Evolutionary conservation across 1,140 invertebrate genomes (phyloP), one percentile per base, ranked within the genome.

Genomic region (Leptopilina boulardi): DNA sequence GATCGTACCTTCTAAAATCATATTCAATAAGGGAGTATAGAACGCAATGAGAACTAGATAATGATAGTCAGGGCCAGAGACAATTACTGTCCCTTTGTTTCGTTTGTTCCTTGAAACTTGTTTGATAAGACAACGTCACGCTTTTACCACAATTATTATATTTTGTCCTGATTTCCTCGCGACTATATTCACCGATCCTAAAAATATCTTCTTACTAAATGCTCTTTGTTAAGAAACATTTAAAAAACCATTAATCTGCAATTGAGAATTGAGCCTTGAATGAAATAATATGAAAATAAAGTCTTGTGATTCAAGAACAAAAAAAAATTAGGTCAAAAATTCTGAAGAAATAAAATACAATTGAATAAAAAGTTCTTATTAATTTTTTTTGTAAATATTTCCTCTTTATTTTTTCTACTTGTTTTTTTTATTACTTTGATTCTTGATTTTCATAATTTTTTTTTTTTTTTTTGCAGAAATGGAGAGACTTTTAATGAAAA

Each of bases 91-190:
- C 23, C 59, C 59, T 66, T 66, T 66, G 59, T 66, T 66, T 30
- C 23, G 59, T 66, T 66, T 66, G 59, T 66, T n/a, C 59, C 23
- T 66, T 66, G 59, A 66, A 66, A 66, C 59, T 66, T 8, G 59
- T 66, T 66, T n/a, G 26, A 66, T 66, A 66, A 66, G 23, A 66
- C 26, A 11, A 66, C 26, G 23, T 66, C 26, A 66, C 11, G 23
- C 59, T 66, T 38, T 66, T 66, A 30, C 59, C 59, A 30, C 23
- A 66, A 66, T 66, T 51, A 51, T 51, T n/a, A 51, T 51, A 51
- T 51, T 51, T 51, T 66, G 59, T 66, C 59, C 59, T 66, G 59
- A 30, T 66, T 66, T 66, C 26, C 59, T n/a, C 23, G 26, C 23
- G 26, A 30, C 59, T 66, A 5, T n/a, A n/a, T 66, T n/a, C 59